Base-by-base conservation (phyloP, 2,888 invertebrate genomes). In the Eilema sororculum region DNA sequence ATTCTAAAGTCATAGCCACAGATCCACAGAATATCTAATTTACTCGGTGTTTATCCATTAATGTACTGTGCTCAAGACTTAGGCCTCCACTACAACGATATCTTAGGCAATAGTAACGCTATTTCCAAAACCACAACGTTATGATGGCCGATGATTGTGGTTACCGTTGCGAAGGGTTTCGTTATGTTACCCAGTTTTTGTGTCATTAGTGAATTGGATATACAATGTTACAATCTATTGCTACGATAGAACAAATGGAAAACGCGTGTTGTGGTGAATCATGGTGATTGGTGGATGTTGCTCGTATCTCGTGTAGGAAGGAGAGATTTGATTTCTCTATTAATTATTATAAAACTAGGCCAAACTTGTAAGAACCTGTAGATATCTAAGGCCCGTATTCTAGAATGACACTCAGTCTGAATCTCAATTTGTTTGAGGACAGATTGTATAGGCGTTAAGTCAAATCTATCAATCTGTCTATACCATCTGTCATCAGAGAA, bases 91-190 rank as follows among this genome's bases (percentile, higher is more conserved):
- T 25, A 25, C 28, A 58, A 58, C 28, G 2, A 58, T 25, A 25
- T 25, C 5, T 16, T 25, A 13, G 58, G 24, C 20, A 46, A 58
- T 25, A 66, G 28, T 22, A 10, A 60, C 33, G 24, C 72, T 80
- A 69, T 75, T 78, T 65, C 58, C 67, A 57, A 73, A 52, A 78
- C 64, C 52, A 79, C 74, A 78, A 67, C 74, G 68, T 33, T 57
- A 65, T 37, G 63, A 65, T 67, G 10, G 61, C 70, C 30, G 65
- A 63, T 68, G 52, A 56, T 20, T 80, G 77, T 60, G 82, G 75
- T 82, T 72, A 64, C 37, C 57, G 57, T 65, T 67, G 56, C 68
- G 63, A 52, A 52, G n/a, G n/a, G 52, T 52, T 52, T 52, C 52
- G 52, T 52, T 52, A 52, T 52, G 2, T 52, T 52, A n/a, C 52